Base-by-base conservation (phyloP, 1,140 invertebrate species). In the Homarus americanus region DNA sequence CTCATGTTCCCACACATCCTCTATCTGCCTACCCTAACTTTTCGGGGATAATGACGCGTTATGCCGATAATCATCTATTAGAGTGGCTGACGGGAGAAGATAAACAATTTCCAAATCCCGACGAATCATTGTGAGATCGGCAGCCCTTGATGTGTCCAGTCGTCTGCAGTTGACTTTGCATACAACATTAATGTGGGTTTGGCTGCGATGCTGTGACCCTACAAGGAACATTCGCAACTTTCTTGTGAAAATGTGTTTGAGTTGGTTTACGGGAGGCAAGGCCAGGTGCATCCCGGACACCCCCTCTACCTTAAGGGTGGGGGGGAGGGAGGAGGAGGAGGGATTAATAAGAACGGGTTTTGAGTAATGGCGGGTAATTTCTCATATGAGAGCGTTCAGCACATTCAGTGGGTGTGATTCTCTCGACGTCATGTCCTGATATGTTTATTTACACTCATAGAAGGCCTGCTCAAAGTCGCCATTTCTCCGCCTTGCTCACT, bases 81-180 rank as follows among this genome's bases (percentile, higher is more conserved):
- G 32, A 32, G 63, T 28, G 20, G 4, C 7, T 9, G 32, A 20
- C 28, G 12, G 12, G 20, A 12, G 36, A 53, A 63, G 41, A 82
- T 84, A 84, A 87, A 87, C 75, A 40, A 87, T 87, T 87, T 79
- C 72, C 28, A 75, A 78, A 78, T 78, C 20, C 12, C 40, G 85
- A 87, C 87, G 87, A 88, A 82, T 24, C 66, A 49, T 73, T 80
- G 87, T 82, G 87, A 53, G 76, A 82, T n/a, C 28, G 28, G 38
- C 40, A 73, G 38, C 85, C 49, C 85, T 87, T 88, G 87, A 88
- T 82, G 78, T 88, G 87, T 82, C 87, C 87, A 80, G 86, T 80
- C 86, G 53, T 88, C 86, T 88, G 76, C 86, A 88, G 86, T 88
- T 88, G 86, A 88, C 86, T 88, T 88, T 88, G 78, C 87, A 88